Evolutionary conservation across 2,888 invertebrate species (phyloP).

Genomic region (Geophilus truncorum): DNA sequence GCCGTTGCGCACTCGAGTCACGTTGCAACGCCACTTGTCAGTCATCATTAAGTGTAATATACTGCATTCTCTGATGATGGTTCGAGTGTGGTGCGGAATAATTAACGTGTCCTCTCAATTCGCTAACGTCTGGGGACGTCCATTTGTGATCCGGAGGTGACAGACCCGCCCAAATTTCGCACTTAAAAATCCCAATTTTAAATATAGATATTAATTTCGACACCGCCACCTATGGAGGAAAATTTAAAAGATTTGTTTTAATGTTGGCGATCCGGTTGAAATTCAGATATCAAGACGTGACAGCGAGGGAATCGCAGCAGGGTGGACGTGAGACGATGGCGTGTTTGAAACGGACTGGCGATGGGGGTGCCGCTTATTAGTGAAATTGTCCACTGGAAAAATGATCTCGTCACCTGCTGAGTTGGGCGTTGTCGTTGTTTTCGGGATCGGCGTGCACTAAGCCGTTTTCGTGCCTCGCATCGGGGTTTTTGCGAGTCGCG

Average conservation of each 20-base stretch:
- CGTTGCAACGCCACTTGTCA: constrained; percentile 29
- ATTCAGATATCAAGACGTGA: background rate
- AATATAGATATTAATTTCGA: too few relatives aligned
- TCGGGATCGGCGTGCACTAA: background rate
- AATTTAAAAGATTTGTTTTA: too few relatives aligned
- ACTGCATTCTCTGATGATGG: constrained; percentile 31
- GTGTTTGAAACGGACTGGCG: background rate
- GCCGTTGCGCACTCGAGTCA: background rate
- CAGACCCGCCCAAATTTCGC: background rate
- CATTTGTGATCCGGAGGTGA: background rate
- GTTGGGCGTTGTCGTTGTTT: background rate
- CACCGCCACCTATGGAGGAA: too few relatives aligned
- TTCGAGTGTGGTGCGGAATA: constrained; percentile 28
- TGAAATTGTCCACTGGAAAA: constrained; percentile 7
- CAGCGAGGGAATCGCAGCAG: background rate
- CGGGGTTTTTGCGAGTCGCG: background rate
- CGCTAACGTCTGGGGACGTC: background rate
- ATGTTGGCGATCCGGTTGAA: too few relatives aligned
- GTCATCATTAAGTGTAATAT: constrained; percentile 33
- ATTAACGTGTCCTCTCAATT: background rate
- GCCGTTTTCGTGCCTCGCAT: too few relatives aligned
- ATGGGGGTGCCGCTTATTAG: constrained; percentile 1
- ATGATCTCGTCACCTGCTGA: background rate
- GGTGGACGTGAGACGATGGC: background rate
- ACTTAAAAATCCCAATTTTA: background rate